These are phyloP conservation scores for Himalopsyche japonica DNA, from an alignment of 2,888 invertebrate species.

Conservation along the genomic window DNA sequence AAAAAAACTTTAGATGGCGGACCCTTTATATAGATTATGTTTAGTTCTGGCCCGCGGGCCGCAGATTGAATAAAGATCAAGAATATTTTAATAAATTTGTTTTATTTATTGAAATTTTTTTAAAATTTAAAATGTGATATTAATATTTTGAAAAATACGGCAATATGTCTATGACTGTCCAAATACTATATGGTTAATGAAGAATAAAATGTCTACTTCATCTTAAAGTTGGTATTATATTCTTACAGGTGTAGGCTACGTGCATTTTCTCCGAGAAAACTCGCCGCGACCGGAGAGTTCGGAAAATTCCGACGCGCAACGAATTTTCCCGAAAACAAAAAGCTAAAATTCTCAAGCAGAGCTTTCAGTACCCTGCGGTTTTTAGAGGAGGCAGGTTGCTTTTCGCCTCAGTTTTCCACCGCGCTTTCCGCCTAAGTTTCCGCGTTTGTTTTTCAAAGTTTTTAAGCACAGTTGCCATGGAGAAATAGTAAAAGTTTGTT, in stretches of 20 bases:
- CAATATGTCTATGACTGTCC: too few species aligned
- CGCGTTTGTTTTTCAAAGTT: background rate
- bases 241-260: background rate
- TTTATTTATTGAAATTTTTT: too few species aligned
- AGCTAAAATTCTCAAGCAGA: background rate
- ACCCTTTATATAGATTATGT: too few species aligned
- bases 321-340: background rate
- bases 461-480: background rate
- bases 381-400: background rate
- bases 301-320: background rate
- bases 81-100: too few species aligned
- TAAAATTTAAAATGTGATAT: too few species aligned
- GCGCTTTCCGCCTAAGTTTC: background rate
- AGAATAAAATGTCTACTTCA: too few species aligned
- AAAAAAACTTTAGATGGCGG: too few species aligned
- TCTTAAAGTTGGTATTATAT: background rate
- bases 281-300: background rate
- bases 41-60: too few species aligned
- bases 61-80: too few species aligned
- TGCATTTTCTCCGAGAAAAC: background rate
- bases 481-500: background rate
- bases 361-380: background rate
- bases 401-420: background rate
- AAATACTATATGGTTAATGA: too few species aligned
- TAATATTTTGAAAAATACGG: too few species aligned